Percentiles rank a stretch among this genome's conserved stretches.
phyloP scores from a whole-genome alignment of 1,140 invertebrate genomes.

The Camponotus floridanus region DNA sequence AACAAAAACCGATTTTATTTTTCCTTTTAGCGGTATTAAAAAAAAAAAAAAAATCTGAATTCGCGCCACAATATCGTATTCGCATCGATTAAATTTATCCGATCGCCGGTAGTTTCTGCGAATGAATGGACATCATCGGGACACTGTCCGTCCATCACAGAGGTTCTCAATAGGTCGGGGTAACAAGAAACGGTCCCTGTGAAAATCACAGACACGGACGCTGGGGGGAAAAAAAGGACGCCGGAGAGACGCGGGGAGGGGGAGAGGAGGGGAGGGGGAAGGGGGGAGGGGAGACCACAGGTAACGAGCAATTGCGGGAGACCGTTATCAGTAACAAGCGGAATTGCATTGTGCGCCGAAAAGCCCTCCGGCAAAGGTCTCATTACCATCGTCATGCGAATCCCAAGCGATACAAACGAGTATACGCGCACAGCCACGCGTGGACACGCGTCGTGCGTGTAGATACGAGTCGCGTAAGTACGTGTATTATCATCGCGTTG shows the following conservation, averaged over 20 bases:
- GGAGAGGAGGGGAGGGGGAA: background rate
- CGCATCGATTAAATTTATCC: background rate
- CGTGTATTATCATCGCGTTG: constrained; percentile 70
- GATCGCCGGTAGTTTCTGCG: background rate
- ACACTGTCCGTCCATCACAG: background rate
- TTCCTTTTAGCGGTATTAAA: background rate
- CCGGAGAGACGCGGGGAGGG: background rate
- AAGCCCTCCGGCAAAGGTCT: constrained; percentile 64
- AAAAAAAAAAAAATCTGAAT: too few relatives aligned
- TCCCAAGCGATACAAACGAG: constrained; percentile 68
- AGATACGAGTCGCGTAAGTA: constrained; percentile 39
- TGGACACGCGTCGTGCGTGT: constrained; percentile 42
- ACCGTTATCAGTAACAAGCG: constrained; percentile 71
- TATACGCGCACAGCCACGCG: background rate
- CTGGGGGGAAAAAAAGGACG: background rate
- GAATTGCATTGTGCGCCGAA: constrained; percentile 74
- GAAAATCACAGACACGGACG: constrained; percentile 47
- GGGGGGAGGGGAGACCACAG: background rate
- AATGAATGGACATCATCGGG: too few relatives aligned
- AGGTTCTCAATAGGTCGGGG: background rate
- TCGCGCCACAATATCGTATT: background rate
- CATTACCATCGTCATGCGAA: constrained; percentile 69
- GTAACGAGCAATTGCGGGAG: constrained; percentile 69
- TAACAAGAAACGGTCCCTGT: constrained; percentile 24
- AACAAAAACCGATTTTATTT: background rate